Base-by-base conservation (phyloP, 2,797 vertebrate species). In the Gambusia yucatana region DNA sequence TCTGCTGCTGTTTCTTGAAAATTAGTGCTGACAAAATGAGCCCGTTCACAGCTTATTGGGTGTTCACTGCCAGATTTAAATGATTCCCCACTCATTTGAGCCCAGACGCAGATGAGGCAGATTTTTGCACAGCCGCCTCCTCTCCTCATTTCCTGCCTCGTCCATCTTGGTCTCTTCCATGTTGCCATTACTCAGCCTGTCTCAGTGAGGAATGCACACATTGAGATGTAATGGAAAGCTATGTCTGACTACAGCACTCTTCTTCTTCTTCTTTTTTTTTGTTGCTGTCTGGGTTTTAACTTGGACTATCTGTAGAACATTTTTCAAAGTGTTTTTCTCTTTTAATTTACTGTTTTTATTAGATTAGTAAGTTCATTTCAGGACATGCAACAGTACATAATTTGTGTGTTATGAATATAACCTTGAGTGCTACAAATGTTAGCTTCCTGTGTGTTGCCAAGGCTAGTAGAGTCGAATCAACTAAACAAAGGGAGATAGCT, bases 341-440 rank as follows among this genome's bases (percentile, higher is more conserved):
- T 72, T 52, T 28, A 4, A 30, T 73, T 74, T 28, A 5, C 47
- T 28, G 16, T 28, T 67, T 41, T 67, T 67, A 39, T 67, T 22
- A 41, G 8, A 67, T 67, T 25, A 9, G 33, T 22, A 11, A 16
- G 6, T 22, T 78, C 25, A 65, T 73, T 78, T 75, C 82, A 78
- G 84, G 69, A 85, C 81, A 76, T 79, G 16, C 55, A 59, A 36
- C 55, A 9, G 84, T 87, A 48, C 82, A 83, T 80, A 80, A 86
- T 84, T 80, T 48, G 59, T 70, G 30, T 83, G 69, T 65, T 16
- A 77, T 30, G n/a, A 36, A 16, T n/a, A n/a, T n/a, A 10, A 70
- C 1, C 46, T 46, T 46, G 46, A 46, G 13, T 46, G 46, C 13
- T 14, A 46, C 13, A 10, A 25, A 39, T 43, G 20, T 25, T 3